These are phyloP conservation scores for Alca torda DNA, from an alignment of 2,797 vertebrate species.

Conservation along the genomic window DNA sequence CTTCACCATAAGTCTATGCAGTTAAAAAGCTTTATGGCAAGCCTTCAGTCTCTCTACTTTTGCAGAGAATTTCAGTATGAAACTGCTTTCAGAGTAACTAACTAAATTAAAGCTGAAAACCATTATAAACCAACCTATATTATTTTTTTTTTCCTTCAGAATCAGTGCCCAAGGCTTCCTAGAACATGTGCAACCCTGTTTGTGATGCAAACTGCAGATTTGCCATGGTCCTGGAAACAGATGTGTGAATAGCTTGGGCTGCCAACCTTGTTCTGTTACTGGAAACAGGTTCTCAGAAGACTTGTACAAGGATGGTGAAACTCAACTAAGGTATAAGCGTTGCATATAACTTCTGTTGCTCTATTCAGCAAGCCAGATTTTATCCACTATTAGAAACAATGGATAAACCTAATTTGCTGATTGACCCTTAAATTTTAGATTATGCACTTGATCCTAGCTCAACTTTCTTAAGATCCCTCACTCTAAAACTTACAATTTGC, in stretches of 20 bases:
- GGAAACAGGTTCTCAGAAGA: background rate
- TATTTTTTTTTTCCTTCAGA: background rate
- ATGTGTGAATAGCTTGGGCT: background rate
- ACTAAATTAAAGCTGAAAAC: background rate
- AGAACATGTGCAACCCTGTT: background rate
- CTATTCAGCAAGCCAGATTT: background rate
- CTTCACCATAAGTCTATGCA: background rate
- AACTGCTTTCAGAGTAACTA: background rate
- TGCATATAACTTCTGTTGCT: background rate
- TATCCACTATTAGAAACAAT: background rate
- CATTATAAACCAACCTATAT: background rate
- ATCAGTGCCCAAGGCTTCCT: background rate
- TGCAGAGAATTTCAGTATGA: background rate
- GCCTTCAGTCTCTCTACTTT: background rate
- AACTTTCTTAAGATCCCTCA: background rate
- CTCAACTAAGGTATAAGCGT: background rate
- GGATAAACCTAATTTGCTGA: background rate
- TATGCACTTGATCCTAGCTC: background rate
- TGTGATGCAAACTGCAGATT: background rate
- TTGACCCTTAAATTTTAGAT: background rate
- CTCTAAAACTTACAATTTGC: background rate
- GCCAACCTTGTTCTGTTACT: background rate
- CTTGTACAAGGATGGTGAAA: background rate
- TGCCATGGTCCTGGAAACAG: background rate
- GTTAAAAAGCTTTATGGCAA: background rate